phyloP scores from a whole-genome alignment of 2,888 invertebrate species.

The Leptothorax acervorum region DNA sequence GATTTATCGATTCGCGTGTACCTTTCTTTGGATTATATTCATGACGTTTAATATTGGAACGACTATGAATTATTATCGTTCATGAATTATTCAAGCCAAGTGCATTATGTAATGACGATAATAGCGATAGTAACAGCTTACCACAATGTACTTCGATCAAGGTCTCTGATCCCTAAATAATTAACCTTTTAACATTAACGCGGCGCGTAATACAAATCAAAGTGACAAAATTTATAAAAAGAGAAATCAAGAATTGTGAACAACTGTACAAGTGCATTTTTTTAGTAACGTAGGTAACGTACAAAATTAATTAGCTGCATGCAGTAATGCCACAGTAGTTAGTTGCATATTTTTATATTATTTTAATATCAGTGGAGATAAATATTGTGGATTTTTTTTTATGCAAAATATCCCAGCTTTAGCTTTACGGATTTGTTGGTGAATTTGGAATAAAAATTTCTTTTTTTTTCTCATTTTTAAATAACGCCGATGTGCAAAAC shows the following conservation, averaged over 20 bases:
- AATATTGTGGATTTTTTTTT: background rate
- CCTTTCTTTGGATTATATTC: conserved; percentile 2
- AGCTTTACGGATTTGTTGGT: background rate
- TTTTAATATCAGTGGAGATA: background rate
- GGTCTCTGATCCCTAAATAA: conserved; percentile 8
- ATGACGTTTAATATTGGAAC: conserved; percentile 28
- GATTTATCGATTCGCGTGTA: background rate
- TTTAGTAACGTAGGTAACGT: background rate
- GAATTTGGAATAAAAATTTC: background rate
- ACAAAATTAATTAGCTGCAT: background rate
- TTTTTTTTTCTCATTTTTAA: background rate
- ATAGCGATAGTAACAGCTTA: conserved; percentile 28
- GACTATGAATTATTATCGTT: conserved; percentile 27
- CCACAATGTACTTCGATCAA: conserved; percentile 23
- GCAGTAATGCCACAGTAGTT: background rate
- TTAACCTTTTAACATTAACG: conserved; percentile 8
- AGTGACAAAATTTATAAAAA: background rate
- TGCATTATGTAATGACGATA: conserved; percentile 27
- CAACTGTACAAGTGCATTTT: background rate
- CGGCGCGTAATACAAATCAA: background rate
- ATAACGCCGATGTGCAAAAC: background rate
- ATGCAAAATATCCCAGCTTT: background rate
- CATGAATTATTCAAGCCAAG: conserved; percentile 33
- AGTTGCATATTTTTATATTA: background rate
- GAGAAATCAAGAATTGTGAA: background rate